These are phyloP conservation scores for Amphipyra berbera DNA, from an alignment of 2,888 invertebrate species.

Conservation along the genomic window DNA sequence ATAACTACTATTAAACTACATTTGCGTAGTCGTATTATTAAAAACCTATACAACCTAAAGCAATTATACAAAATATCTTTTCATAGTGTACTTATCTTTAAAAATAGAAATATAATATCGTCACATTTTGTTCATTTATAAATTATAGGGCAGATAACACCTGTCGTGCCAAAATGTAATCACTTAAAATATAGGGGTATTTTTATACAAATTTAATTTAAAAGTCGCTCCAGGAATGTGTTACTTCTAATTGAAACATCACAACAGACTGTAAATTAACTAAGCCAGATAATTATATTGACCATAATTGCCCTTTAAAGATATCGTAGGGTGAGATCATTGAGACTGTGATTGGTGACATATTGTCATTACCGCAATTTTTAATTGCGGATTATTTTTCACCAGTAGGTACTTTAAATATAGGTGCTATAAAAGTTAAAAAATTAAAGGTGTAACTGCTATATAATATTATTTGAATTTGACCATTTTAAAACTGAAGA, in stretches of 20 bases:
- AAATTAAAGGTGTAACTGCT: conserved; percentile 7
- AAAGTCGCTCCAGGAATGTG: conserved; percentile 72
- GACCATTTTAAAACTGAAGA: conserved; percentile 7
- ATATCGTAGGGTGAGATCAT: conserved; percentile 52
- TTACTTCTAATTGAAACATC: conserved; percentile 43
- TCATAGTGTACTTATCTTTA: conserved; percentile 82
- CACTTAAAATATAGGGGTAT: conserved; percentile 52
- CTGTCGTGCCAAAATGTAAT: conserved; percentile 60
- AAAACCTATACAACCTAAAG: conserved; percentile 87
- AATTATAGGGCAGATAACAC: conserved; percentile 67
- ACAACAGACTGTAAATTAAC: conserved; percentile 35
- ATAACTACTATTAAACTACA: conserved; percentile 75
- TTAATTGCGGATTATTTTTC: conserved; percentile 15
- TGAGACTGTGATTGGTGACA: conserved; percentile 41
- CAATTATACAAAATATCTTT: conserved; percentile 88
- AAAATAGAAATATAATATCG: conserved; percentile 81
- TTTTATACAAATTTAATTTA: conserved; percentile 41
- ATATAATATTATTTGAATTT: not conserved
- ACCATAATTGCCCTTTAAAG: conserved; percentile 34
- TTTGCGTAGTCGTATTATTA: conserved; percentile 70
- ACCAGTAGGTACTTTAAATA: conserved; percentile 12
- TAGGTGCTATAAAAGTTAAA: not conserved
- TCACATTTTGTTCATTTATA: conserved; percentile 83
- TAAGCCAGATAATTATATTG: conserved; percentile 41
- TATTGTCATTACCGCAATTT: conserved; percentile 23